Evolutionary conservation across 2,797 vertebrate species (phyloP).

Genomic region (Tadarida brasiliensis): DNA sequence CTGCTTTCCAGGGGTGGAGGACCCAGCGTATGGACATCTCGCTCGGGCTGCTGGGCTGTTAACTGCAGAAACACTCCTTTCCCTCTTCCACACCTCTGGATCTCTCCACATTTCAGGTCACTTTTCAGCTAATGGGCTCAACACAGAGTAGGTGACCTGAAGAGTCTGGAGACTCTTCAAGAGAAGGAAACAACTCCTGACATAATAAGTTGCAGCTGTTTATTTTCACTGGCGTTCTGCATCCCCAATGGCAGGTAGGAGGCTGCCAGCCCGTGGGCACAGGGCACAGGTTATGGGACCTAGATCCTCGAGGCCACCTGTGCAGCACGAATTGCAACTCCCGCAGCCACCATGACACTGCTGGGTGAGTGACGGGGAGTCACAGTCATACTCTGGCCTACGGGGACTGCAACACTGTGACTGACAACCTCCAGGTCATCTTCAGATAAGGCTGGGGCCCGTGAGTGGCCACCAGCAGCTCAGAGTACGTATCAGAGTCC

Average conservation of each 20-base stretch:
- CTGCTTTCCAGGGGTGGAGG: background rate
- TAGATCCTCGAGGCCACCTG: background rate
- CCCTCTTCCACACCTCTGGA: background rate
- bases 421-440: background rate
- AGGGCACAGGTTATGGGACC: background rate
- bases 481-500: background rate
- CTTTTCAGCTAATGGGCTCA: background rate
- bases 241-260: slow-evolving; percentile 44
- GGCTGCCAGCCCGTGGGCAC: background rate
- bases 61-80: background rate
- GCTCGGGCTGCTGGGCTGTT: background rate
- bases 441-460: background rate
- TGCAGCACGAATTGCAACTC: background rate
- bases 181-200: slow-evolving; percentile 55
- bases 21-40: too few relatives aligned
- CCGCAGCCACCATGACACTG: background rate
- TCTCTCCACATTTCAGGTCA: background rate
- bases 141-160: background rate
- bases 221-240: slow-evolving; percentile 50
- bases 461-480: too few relatives aligned
- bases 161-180: slow-evolving; percentile 48
- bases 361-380: background rate
- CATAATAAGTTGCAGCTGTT: slow-evolving; percentile 5
- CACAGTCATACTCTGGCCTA: background rate
- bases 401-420: background rate